Base-by-base conservation (phyloP, 2,797 vertebrate species). In the Pangasius djambal region DNA sequence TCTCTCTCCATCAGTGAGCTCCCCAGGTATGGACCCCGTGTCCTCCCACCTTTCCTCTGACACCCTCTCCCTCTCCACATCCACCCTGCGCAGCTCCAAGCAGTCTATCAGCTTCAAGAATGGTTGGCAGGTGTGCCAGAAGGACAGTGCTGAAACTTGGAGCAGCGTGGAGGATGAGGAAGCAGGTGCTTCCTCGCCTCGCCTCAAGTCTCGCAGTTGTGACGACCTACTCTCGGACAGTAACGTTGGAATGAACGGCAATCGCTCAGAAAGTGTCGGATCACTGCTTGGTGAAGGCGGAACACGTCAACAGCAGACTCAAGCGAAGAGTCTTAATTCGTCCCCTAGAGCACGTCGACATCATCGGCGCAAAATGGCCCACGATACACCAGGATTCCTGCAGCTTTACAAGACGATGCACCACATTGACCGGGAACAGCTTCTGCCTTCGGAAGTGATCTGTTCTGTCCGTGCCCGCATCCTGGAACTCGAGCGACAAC, bases 371-470 rank as follows among this genome's bases (percentile, higher is more conserved):
- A 93, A 96, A 90, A 94, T 96, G 2, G 97, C 98, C 0, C 98
- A 98, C 0, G 96, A 98, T 28, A 96, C 97, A 1, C 98, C 98
- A 0, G 98, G 98, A 12, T 99, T 99, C 95, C 96, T 99, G 8
- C 97, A 99, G 94, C 96, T 99, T 90, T 99, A 99, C 94, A 98
- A 97, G 88, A 99, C 98, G 89, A 99, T 99, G 99, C 99, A 99
- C 89, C 98, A 97, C 91, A 99, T 99, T 59, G 98, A 99, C 93
- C 97, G 98, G 50, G 96, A 97, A 87, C 98, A 99, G 75, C 94
- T 99, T 91, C 95, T 99, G 94, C 97, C 95, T 1, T 98, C 98
- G 0, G 98, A 99, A 77, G 97, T 99, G 48, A 99, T 99, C 70
- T 98, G 98, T 92, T 99, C 98, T 0, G 99, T 99, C 7, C 97